Conservation (phyloP, 2,888 invertebrate genomes). For the Mimachlamys varia region DNA sequence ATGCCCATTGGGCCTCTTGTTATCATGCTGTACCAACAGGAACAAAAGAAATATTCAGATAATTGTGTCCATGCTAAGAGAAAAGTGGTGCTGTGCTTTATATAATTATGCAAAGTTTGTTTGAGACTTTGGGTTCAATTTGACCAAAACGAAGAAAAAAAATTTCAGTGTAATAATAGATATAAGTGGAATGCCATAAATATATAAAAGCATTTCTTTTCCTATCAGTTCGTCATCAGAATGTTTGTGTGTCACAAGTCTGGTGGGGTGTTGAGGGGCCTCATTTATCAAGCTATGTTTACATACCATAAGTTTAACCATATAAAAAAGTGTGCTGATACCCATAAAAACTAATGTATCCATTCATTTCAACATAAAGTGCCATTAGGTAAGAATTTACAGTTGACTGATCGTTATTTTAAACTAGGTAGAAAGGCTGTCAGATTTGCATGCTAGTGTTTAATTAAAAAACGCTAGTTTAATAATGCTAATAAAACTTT, state of each 20-base stretch:
- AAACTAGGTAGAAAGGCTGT: background rate
- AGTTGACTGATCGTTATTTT: background rate
- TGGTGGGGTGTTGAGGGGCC: background rate
- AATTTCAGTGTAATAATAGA: background rate
- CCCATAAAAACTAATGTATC: constrained; percentile 18
- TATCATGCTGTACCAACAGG: too few relatives aligned
- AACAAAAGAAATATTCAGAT: too few relatives aligned
- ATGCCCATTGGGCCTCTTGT: too few relatives aligned
- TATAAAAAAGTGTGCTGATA: background rate
- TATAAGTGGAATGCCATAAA: background rate
- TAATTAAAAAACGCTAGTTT: background rate
- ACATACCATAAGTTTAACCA: background rate
- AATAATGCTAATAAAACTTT: background rate
- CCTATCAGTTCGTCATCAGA: background rate
- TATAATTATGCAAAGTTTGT: background rate
- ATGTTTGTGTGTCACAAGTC: background rate
- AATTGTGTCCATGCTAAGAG: too few relatives aligned
- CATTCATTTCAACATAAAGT: constrained; percentile 28
- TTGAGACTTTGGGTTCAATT: background rate
- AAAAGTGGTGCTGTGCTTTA: too few relatives aligned
- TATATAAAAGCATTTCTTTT: background rate
- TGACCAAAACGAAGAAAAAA: background rate
- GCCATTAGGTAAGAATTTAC: background rate
- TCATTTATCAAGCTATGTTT: background rate
- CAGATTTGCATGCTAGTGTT: background rate